A percentile compares a stretch with the other conserved stretches of the same genome.
These are phyloP conservation scores for Brachypodius melanocephalos DNA, from an alignment of 2,113 vertebrate species.

Conservation along the genomic window DNA sequence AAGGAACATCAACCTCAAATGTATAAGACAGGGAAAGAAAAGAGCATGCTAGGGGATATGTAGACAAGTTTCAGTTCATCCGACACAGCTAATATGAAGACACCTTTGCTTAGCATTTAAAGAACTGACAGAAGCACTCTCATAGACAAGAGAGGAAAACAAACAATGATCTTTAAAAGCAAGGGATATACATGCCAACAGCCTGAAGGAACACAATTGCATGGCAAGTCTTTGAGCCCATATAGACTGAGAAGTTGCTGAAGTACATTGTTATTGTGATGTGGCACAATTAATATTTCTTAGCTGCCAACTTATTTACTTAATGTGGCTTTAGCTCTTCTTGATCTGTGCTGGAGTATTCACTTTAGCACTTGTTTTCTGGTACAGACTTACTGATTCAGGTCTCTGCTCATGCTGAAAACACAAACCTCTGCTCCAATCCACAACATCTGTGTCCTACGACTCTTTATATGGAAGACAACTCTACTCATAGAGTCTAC, in stretches of 20 bases:
- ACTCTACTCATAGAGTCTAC: neutral
- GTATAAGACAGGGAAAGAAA: neutral
- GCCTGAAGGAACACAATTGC: neutral
- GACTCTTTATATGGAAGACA: neutral
- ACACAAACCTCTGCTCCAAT: neutral
- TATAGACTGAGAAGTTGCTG: neutral
- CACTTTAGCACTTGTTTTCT: neutral
- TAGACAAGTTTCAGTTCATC: neutral
- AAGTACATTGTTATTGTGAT: neutral
- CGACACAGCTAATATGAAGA: neutral
- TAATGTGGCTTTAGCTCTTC: neutral
- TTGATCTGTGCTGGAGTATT: neutral
- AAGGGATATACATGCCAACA: neutral
- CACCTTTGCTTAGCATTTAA: neutral
- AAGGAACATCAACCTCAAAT: neutral
- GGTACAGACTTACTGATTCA: neutral
- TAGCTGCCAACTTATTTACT: neutral
- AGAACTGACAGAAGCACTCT: neutral
- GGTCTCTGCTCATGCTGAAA: neutral
- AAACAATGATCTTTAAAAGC: neutral
- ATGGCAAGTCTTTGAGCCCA: neutral
- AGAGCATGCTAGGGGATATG: neutral
- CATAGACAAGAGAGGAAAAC: neutral
- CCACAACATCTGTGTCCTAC: fast-evolving
- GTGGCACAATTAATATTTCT: neutral